These are phyloP conservation scores for Polyommatus icarus DNA, from an alignment of 2,888 invertebrate genomes.

Conservation along the genomic window DNA sequence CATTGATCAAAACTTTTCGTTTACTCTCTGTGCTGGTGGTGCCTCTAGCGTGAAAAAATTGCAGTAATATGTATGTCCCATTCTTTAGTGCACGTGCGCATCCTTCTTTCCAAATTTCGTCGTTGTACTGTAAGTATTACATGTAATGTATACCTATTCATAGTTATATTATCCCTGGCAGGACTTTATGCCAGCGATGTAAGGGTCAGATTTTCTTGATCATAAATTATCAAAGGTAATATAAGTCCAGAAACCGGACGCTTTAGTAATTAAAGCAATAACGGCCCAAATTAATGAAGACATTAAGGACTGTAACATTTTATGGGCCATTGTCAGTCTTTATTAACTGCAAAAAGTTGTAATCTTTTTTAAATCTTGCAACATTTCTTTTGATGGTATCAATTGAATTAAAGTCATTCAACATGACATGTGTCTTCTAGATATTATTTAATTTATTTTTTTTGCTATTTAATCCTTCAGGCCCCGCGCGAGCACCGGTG, in stretches of 20 bases:
- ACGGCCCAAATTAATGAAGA: slow-evolving; percentile 1
- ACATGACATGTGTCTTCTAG: neutral
- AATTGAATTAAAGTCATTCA: no score
- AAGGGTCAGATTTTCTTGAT: neutral
- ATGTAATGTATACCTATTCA: neutral
- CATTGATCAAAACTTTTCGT: no score
- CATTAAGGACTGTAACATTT: slow-evolving; percentile 12
- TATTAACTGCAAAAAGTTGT: slow-evolving; percentile 2
- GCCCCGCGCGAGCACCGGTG: no score
- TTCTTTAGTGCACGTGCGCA: no score
- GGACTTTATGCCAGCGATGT: neutral
- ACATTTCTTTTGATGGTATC: neutral
- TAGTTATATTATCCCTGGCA: neutral
- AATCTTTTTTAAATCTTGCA: neutral
- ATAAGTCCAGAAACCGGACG: neutral
- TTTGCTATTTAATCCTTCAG: no score
- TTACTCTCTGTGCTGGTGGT: no score
- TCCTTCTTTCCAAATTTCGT: neutral
- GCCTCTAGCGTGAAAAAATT: no score
- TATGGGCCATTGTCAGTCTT: neutral
- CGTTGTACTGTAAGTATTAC: neutral
- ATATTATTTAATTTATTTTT: neutral
- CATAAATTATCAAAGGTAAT: neutral
- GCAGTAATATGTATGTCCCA: no score
- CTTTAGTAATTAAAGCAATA: slow-evolving; percentile 11